These are phyloP conservation scores for Melipona beecheii DNA, from an alignment of 2,888 invertebrate species.

Conservation along the genomic window DNA sequence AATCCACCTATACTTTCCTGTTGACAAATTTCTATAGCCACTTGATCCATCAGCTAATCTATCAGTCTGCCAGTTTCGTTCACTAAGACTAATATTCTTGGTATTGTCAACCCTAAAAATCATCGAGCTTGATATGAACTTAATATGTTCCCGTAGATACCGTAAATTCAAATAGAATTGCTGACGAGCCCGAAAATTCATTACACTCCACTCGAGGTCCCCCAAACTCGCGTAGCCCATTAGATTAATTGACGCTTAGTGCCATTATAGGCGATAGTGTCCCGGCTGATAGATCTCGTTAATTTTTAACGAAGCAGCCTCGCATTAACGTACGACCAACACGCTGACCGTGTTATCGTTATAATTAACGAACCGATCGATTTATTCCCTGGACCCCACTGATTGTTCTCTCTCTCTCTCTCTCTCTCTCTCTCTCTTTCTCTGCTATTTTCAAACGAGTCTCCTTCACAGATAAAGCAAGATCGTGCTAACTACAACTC, in stretches of 20 bases:
- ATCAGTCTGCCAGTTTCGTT: too few relatives aligned
- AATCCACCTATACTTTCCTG: background rate
- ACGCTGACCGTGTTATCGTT: background rate
- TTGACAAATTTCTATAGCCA: too few relatives aligned
- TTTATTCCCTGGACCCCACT: background rate
- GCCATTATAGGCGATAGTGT: background rate
- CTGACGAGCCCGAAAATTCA: background rate
- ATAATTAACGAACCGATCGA: background rate
- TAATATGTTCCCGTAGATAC: background rate
- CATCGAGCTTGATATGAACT: background rate
- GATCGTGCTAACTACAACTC: too few relatives aligned
- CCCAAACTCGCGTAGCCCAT: background rate
- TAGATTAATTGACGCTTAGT: slow-evolving; percentile 2
- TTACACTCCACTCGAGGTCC: background rate
- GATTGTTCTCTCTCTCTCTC: background rate
- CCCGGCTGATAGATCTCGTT: background rate
- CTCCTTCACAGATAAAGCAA: too few relatives aligned
- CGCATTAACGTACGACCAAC: background rate
- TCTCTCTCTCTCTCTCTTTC: too few relatives aligned
- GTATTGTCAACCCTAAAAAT: background rate
- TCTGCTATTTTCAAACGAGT: background rate
- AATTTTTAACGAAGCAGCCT: slow-evolving; percentile 1
- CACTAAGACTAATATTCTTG: background rate
- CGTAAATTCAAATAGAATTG: background rate
- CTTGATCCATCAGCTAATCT: too few relatives aligned